phyloP scores from a whole-genome alignment of 2,113 vertebrate species.

The Charadrius vociferus region DNA sequence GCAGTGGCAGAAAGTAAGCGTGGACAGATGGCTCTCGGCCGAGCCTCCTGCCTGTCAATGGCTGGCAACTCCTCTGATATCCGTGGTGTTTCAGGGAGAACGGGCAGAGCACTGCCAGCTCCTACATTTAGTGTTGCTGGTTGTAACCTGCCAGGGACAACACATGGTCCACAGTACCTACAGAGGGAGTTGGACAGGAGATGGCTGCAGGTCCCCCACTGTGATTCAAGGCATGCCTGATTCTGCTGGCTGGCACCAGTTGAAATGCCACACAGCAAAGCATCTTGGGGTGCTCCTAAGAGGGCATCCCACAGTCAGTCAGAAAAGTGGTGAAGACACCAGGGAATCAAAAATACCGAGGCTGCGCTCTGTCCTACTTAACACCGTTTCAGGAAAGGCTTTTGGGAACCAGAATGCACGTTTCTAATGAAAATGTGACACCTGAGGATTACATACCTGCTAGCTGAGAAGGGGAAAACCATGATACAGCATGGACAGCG shows the following conservation, averaged over 20 bases:
- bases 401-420: background rate
- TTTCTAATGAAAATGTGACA: background rate
- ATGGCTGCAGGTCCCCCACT: background rate
- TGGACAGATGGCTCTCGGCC: conserved; percentile 38
- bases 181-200: background rate
- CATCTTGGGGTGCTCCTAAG: background rate
- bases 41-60: conserved; percentile 27
- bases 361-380: background rate
- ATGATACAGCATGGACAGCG: background rate
- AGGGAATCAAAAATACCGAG: background rate
- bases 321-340: background rate
- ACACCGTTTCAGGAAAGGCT: background rate
- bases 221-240: background rate
- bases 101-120: background rate
- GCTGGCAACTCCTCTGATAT: background rate
- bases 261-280: background rate
- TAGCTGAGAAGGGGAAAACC: background rate
- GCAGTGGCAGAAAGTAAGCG: background rate
- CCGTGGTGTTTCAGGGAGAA: conserved; percentile 11
- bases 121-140: background rate
- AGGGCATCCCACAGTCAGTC: background rate
- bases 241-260: background rate
- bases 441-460: background rate
- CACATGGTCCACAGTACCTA: conserved; percentile 21
- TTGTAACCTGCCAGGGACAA: conserved; percentile 4